Percentiles rank a stretch among this genome's conserved stretches.
phyloP scores from a whole-genome alignment of 2,888 invertebrate genomes.

The Phaedon cochleariae region DNA sequence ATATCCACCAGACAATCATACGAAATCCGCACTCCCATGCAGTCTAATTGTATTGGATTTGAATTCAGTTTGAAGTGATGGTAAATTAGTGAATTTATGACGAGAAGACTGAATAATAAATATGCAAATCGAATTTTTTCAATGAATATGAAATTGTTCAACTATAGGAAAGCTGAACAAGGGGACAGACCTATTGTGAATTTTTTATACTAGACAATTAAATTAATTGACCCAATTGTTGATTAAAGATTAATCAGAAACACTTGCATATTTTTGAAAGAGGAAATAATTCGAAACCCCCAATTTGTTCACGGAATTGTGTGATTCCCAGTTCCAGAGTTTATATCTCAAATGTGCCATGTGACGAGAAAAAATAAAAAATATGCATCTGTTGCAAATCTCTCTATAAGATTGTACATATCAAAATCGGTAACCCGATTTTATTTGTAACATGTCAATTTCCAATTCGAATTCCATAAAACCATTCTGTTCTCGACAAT shows the following conservation, averaged over 20 bases:
- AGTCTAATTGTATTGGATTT: slow-evolving; percentile 8
- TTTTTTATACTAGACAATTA: slow-evolving; percentile 54
- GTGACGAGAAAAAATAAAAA: slow-evolving; percentile 22
- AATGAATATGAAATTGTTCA: slow-evolving; percentile 40
- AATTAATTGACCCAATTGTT: slow-evolving; percentile 59
- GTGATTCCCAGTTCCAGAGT: not conserved
- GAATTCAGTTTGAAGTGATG: slow-evolving; percentile 30
- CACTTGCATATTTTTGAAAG: slow-evolving; percentile 25
- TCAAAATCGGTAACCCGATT: slow-evolving; percentile 39
- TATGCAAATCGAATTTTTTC: slow-evolving; percentile 41
- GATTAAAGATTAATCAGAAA: slow-evolving; percentile 58
- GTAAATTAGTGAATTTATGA: slow-evolving; percentile 47
- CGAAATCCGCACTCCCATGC: not conserved
- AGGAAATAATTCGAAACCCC: not conserved
- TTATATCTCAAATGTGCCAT: slow-evolving; percentile 27
- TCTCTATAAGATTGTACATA: slow-evolving; percentile 45
- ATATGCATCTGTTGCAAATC: slow-evolving; percentile 34
- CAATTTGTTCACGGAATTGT: not conserved
- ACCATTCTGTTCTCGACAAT: slow-evolving; percentile 16
- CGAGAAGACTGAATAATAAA: slow-evolving; percentile 52
- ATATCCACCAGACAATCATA: not conserved
- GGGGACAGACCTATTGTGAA: slow-evolving; percentile 47
- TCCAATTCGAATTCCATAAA: slow-evolving; percentile 29
- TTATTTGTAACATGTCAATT: slow-evolving; percentile 45
- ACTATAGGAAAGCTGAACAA: slow-evolving; percentile 49